Conservation (phyloP, 2,888 invertebrate genomes). For the Phengaris alcon region DNA sequence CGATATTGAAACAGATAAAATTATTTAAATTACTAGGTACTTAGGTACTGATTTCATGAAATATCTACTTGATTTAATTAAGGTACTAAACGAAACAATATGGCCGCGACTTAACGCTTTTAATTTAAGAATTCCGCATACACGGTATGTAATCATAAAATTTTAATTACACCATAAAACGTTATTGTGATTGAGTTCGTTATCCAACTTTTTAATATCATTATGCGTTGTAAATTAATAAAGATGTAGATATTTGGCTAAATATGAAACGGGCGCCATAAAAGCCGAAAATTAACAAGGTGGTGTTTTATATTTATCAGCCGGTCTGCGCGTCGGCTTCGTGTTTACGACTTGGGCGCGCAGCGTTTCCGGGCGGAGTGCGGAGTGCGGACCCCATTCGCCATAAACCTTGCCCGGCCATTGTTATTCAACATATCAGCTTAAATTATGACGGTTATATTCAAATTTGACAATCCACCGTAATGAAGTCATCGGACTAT, state of each 20-base stretch:
- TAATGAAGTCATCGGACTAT: conserved; percentile 38
- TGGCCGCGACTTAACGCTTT: background rate
- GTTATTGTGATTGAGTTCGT: conserved; percentile 27
- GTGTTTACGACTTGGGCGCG: conserved; percentile 47
- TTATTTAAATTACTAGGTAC: too few species aligned
- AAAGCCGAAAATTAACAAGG: conserved; percentile 74
- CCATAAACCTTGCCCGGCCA: conserved; percentile 56
- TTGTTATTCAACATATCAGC: conserved; percentile 54
- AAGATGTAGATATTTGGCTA: conserved; percentile 54
- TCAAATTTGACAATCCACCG: conserved; percentile 50
- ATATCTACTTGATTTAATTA: background rate
- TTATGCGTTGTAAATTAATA: conserved; percentile 39
- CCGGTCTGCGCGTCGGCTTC: conserved; percentile 54
- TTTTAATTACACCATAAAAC: conserved; percentile 28
- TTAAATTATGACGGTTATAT: conserved; percentile 59
- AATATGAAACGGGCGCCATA: conserved; percentile 65
- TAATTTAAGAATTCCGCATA: conserved; percentile 14
- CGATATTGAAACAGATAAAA: too few species aligned
- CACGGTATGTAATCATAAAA: conserved; percentile 9
- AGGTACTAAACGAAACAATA: background rate
- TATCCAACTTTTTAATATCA: conserved; percentile 30
- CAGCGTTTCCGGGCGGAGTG: conserved; percentile 63
- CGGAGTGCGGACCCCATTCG: conserved; percentile 56
- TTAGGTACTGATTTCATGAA: too few species aligned
- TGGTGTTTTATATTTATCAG: conserved; percentile 71